phyloP scores from a whole-genome alignment of 2,797 vertebrate genomes.

The Sebastes nivosus region DNA sequence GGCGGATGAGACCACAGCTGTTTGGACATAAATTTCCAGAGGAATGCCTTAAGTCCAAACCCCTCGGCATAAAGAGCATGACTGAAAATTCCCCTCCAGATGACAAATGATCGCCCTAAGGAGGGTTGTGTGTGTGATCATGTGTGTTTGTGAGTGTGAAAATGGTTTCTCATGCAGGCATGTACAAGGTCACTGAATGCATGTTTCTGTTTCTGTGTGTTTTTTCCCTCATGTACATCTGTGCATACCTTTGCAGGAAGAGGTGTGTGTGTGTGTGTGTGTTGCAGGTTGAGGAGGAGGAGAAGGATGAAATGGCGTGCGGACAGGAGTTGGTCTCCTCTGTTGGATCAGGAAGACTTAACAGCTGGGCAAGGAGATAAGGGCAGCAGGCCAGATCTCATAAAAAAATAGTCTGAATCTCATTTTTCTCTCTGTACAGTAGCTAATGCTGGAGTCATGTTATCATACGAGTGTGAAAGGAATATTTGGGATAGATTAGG shows the following conservation, averaged over 20 bases:
- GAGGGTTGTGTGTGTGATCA: constrained; percentile 41
- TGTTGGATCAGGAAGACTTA: constrained; percentile 39
- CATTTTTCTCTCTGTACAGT: constrained; percentile 40
- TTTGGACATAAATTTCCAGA: constrained; percentile 82
- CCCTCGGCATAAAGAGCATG: constrained; percentile 69
- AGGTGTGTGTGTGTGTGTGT: constrained; percentile 2
- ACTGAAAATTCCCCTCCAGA: constrained; percentile 73
- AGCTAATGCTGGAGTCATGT: constrained; percentile 51
- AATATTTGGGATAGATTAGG: constrained; percentile 36
- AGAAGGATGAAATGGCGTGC: constrained; percentile 31
- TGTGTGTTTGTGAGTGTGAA: constrained; percentile 22
- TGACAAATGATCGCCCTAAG: constrained; percentile 79
- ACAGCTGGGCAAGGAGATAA: constrained; percentile 51
- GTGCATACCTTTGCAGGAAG: constrained; percentile 1
- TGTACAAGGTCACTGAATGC: constrained; percentile 32
- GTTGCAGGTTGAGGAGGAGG: constrained; percentile 32
- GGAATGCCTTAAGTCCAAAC: constrained; percentile 76
- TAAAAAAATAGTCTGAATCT: constrained; percentile 32
- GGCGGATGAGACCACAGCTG: constrained; percentile 82
- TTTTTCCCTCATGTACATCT: background rate
- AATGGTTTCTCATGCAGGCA: constrained; percentile 26
- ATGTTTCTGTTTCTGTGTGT: background rate
- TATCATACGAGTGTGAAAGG: constrained; percentile 24
- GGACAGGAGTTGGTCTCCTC: constrained; percentile 25
- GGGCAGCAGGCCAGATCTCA: constrained; percentile 59